Evolutionary conservation across 2,113 vertebrate species (phyloP).

Genomic region (Cinclus cinclus): DNA sequence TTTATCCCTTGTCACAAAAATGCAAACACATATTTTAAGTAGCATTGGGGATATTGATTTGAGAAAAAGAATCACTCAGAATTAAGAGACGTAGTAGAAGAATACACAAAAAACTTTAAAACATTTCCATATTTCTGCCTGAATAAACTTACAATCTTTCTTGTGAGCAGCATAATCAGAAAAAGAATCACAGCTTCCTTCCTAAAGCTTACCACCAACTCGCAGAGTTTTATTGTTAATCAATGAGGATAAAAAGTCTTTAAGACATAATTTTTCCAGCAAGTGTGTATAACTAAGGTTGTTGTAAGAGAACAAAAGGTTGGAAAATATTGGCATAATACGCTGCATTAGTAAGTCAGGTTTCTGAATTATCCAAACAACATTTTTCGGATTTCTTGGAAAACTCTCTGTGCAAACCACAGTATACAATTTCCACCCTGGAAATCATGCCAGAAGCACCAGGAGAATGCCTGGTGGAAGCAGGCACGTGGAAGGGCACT

Average conservation of each 20-base stretch:
- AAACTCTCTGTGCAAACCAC: not conserved
- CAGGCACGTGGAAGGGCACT: not conserved
- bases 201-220: not conserved
- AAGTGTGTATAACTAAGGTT: not conserved
- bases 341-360: not conserved
- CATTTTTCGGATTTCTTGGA: not conserved
- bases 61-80: not conserved
- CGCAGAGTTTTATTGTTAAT: slow-evolving; percentile 25
- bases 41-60: not conserved
- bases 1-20: not conserved
- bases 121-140: not conserved
- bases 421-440: not conserved
- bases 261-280: not conserved
- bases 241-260: slow-evolving; percentile 10
- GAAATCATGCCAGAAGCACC: not conserved
- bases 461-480: not conserved
- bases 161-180: not conserved
- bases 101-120: not conserved
- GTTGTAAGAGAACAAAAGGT: not conserved
- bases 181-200: not conserved
- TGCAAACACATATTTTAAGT: not conserved
- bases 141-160: not conserved
- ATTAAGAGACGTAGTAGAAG: not conserved
- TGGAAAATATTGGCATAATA: not conserved
- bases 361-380: not conserved